Percentiles rank a stretch among this genome's conserved stretches.
Evolutionary conservation across 2,113 vertebrate species (phyloP).

Genomic region (Dipodomys spectabilis): DNA sequence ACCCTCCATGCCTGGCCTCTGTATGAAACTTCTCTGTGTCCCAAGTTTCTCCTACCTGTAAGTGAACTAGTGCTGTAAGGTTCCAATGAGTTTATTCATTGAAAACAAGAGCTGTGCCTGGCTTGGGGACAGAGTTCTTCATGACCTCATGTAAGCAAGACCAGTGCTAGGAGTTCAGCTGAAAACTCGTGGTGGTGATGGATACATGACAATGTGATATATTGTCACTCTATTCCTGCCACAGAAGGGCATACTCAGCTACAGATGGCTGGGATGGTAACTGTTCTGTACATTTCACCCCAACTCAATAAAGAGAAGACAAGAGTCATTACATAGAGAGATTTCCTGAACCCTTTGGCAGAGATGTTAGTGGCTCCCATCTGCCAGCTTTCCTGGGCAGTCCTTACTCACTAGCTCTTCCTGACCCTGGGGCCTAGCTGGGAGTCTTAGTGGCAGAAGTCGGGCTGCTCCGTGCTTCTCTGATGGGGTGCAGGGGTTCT

Average conservation of each 20-base stretch:
- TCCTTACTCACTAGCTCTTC: not conserved
- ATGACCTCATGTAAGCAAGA: not conserved
- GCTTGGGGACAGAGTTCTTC: not conserved
- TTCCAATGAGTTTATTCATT: too few species aligned
- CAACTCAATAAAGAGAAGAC: not conserved
- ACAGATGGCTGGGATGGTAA: not conserved
- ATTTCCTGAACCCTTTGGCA: not conserved
- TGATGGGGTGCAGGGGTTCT: not conserved
- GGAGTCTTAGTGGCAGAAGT: not conserved
- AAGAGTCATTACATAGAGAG: too few species aligned
- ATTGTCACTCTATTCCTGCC: too few species aligned
- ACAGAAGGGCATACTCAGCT: not conserved
- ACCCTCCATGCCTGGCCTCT: not conserved
- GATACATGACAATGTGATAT: not conserved
- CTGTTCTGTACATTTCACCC: not conserved
- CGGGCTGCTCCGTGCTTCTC: not conserved
- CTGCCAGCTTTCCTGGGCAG: not conserved
- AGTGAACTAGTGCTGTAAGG: not conserved
- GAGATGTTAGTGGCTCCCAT: not conserved
- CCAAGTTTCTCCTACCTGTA: not conserved
- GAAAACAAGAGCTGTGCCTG: not conserved
- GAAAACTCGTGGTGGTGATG: not conserved
- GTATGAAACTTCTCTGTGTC: not conserved
- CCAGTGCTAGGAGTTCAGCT: not conserved
- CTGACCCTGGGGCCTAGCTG: not conserved